These are phyloP conservation scores for Tetrao urogallus DNA, from an alignment of 2,113 vertebrate species.

Conservation along the genomic window DNA sequence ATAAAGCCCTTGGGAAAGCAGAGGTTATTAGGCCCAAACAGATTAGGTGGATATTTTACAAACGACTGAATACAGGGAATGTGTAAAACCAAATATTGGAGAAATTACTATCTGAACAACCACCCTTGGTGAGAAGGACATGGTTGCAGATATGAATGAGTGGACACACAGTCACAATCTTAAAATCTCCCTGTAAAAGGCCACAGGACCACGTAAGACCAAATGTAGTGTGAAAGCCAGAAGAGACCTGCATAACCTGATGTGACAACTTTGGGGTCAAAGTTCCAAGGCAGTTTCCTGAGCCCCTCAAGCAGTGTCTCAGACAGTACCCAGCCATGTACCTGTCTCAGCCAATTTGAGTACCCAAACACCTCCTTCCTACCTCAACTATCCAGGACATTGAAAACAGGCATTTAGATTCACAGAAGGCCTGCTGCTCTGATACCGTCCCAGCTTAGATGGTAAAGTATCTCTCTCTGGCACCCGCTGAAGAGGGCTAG, in stretches of 20 bases:
- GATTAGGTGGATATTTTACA: not conserved
- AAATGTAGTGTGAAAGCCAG: not conserved
- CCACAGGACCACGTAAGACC: not conserved
- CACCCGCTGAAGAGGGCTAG: not conserved
- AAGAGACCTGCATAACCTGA: not conserved
- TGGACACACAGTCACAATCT: not conserved
- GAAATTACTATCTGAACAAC: not conserved
- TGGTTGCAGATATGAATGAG: not conserved
- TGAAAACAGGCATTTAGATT: not conserved
- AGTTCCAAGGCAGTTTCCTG: not conserved
- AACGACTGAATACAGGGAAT: not conserved
- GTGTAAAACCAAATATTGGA: not conserved
- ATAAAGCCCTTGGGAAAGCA: not conserved
- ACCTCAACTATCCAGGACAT: not conserved
- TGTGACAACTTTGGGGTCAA: not conserved
- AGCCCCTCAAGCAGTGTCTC: not conserved
- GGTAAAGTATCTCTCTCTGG: not conserved
- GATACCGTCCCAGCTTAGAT: too few relatives aligned
- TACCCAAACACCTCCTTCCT: not conserved
- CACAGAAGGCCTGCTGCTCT: not conserved
- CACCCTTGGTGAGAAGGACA: not conserved
- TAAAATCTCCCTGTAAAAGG: not conserved
- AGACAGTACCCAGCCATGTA: rapidly evolving
- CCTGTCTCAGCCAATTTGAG: not conserved
- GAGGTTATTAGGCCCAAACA: not conserved